Base-by-base conservation (phyloP, 2,888 invertebrate genomes). In the Microplitis manilae region DNA sequence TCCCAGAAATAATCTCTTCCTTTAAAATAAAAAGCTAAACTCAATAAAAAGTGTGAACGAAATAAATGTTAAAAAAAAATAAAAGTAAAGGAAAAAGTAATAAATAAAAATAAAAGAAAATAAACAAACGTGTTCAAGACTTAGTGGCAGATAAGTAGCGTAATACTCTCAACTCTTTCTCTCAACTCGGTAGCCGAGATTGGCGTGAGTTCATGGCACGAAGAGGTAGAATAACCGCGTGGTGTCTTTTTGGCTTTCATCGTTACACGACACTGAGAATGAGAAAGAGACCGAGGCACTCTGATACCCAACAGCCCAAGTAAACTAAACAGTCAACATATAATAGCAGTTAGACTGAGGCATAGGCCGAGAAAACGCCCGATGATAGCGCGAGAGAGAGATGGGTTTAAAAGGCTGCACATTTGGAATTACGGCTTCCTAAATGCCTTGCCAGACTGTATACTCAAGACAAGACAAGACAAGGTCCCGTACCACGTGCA, bases 171-270 rank as follows among this genome's bases (percentile, higher is more conserved):
- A 39, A 30, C 50, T 13, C 9, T 50, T 50, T 30, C 30, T 30
- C 30, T 30, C 30, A 30, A 30, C 30, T 30, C 30, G 30, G 30
- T 30, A 30, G 30, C 30, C 30, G 41, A 74, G 15, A 68, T 75
- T 75, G 75, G 75, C 75, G 39, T 62, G 62, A 68, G 68, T 75
- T 75, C 68, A 75, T 75, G 75, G 75, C 75, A 77, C 78, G 79
- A 30, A 30, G 30, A 30, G 77, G 77, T 71, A 71, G 41, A 30
- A 30, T 64, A 62, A 76, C 79, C 83, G 83, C 83, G 84, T 84
- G 83, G 84, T 83, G 76, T 75, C 77, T 82, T 81, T 84, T 87
- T 85, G 86, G 86, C 86, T 82, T 85, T 84, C 84, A 84, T 8
- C 50, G 50, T 50, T 30, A 30, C 30, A 30, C 30, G 30, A 30